phyloP scores from a whole-genome alignment of 2,113 vertebrate species.

The Vimba vimba region DNA sequence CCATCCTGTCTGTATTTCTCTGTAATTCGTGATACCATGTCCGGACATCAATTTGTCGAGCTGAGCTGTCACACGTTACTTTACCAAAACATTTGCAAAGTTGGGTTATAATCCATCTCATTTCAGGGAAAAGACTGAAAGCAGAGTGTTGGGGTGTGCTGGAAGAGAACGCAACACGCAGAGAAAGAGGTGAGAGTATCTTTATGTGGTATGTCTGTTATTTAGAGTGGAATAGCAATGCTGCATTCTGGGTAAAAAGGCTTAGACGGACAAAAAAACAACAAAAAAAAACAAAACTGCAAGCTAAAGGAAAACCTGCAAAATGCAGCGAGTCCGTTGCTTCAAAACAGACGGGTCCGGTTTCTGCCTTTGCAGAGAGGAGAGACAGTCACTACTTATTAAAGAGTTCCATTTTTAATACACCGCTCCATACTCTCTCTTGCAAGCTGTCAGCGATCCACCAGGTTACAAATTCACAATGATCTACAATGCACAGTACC shows the following conservation, averaged over 20 bases:
- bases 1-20: constrained; percentile 42
- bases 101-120: constrained; percentile 25
- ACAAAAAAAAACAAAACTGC: neutral
- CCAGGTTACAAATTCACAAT: constrained; percentile 39
- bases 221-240: constrained; percentile 37
- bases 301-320: constrained; percentile 30
- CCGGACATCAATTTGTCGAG: neutral
- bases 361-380: constrained; percentile 20
- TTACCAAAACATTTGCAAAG: constrained; percentile 24
- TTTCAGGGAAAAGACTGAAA: constrained; percentile 44
- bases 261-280: constrained; percentile 4
- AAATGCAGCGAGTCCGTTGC: constrained; percentile 11
- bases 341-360: neutral
- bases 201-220: constrained; percentile 15
- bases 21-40: constrained; percentile 10
- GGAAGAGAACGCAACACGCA: constrained; percentile 48
- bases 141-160: constrained; percentile 49
- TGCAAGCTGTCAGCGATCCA: neutral
- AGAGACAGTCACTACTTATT: constrained; percentile 12
- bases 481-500: constrained; percentile 40
- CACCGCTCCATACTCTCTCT: constrained; percentile 22
- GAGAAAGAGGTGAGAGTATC: constrained; percentile 44
- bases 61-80: constrained; percentile 12
- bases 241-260: constrained; percentile 38
- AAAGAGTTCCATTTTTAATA: neutral